Evolutionary conservation across 2,888 invertebrate species (phyloP), one percentile per base, ranked within the genome.

Genomic region (Heteromyza rotundicornis): DNA sequence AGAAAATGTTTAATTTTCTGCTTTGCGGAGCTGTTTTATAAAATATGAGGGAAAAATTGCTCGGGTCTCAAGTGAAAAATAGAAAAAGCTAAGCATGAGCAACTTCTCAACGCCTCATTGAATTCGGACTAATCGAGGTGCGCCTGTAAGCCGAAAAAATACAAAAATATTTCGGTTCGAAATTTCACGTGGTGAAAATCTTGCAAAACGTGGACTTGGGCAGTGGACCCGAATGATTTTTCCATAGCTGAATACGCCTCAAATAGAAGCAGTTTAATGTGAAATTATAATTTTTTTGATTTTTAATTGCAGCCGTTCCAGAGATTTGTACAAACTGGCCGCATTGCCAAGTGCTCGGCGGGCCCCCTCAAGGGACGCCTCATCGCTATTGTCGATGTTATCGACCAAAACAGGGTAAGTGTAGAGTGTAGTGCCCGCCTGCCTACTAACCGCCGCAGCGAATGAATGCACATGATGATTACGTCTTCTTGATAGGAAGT

Each of bases 241-340:
- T 40, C 14, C 8, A 40, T 3, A 47, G 52, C 52, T 24, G n/a
- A 24, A 52, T 2, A 20, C 40, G 40, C 19, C 14, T 40, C 14
- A 40, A 40, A n/a, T 40, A n/a, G 14, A n/a, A 40, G 10, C 5
- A 7, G 27, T 27, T 27, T 27, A n/a, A 40, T 40, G 16, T 40
- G 40, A 14, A 1, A 53, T 35, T n/a, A 2, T 36, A 54, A 22
- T 23, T 23, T 19, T 16, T 59, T 56, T 63, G 22, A 14, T 47
- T 47, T 67, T 32, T 64, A 51, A 59, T 77, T 74, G 27, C 78
- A 92, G 95, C 92, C 94, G 80, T 95, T 95, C 87, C 87, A 91
- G 80, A 90, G 95, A 85, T 96, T 93, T 85, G 98, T 99, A 70
- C 94, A 99, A 85, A 91, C 97, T 70, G 99, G 99, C 85, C 94